A percentile compares a stretch with the other conserved stretches of the same genome.
Evolutionary conservation across 1,140 invertebrate genomes (phyloP).

Genomic region (Sycophaga agraensis): DNA sequence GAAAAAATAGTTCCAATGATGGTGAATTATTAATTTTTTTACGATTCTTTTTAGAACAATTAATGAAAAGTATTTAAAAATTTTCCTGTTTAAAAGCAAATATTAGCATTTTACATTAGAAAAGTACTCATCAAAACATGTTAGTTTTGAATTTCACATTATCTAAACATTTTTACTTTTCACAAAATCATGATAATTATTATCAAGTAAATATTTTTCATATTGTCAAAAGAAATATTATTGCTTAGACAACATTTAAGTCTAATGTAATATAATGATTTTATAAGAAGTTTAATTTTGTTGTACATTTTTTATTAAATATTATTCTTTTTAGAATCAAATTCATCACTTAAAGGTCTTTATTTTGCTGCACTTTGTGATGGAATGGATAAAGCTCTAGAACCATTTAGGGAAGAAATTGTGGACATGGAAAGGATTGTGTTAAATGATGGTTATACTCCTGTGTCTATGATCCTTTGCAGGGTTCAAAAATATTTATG

Average conservation of each 20-base stretch:
- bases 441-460: conserved; percentile 58
- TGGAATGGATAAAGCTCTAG: conserved; percentile 61
- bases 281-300: too few species aligned
- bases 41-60: too few species aligned
- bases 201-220: not conserved
- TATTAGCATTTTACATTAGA: too few species aligned
- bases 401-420: conserved; percentile 62
- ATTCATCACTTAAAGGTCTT: conserved; percentile 46
- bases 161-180: conserved; percentile 17
- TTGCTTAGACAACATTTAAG: conserved; percentile 3
- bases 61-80: too few species aligned
- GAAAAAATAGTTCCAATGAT: conserved; percentile 35
- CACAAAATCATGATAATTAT: conserved; percentile 22
- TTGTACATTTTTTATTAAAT: not conserved
- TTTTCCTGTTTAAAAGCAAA: too few species aligned
- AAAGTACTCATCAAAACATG: too few species aligned
- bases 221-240: not conserved
- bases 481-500: conserved; percentile 58
- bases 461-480: conserved; percentile 58
- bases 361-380: conserved; percentile 65
- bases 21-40: too few species aligned
- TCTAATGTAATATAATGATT: too few species aligned
- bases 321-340: conserved; percentile 31
- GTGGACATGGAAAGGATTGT: conserved; percentile 59
- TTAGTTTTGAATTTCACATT: too few species aligned